A percentile compares a stretch with the other conserved stretches of the same genome.
Conservation (phyloP, 2,797 vertebrate genomes). For the Pelodytes ibericus region DNA sequence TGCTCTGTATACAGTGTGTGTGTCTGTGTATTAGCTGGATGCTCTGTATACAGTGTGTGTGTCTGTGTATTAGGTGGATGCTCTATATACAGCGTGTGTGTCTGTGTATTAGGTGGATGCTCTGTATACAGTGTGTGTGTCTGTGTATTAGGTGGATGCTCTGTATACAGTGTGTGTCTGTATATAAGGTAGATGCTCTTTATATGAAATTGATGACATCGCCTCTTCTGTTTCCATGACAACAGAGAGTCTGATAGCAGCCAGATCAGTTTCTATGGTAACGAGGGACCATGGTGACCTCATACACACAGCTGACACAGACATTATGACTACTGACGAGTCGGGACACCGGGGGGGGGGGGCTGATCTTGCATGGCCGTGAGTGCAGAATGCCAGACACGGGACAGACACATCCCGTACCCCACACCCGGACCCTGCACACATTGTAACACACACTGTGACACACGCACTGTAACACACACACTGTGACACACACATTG, state of each 20-base stretch:
- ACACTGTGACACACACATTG: too few species aligned
- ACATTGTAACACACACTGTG: too few species aligned
- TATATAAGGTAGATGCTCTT: too few species aligned
- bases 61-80: neutral
- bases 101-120: neutral
- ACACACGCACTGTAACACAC: too few species aligned
- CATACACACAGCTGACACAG: too few species aligned
- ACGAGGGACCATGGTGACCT: neutral
- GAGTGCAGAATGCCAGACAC: too few species aligned
- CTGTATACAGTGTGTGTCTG: neutral
- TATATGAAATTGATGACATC: slow-evolving; percentile 2
- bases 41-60: neutral
- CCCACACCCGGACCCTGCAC: too few species aligned
- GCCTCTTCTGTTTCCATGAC: slow-evolving; percentile 15
- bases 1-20: neutral
- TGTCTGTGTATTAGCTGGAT: neutral
- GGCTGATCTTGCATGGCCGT: too few species aligned
- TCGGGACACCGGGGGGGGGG: too few species aligned
- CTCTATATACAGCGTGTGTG: neutral
- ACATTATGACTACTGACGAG: too few species aligned
- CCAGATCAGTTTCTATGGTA: slow-evolving; percentile 36
- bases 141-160: neutral
- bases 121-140: neutral
- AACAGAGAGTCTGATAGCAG: slow-evolving; percentile 33
- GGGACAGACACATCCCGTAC: too few species aligned